Evolutionary conservation across 2,888 invertebrate species (phyloP).

Genomic region (Pristionchus exspectatus): DNA sequence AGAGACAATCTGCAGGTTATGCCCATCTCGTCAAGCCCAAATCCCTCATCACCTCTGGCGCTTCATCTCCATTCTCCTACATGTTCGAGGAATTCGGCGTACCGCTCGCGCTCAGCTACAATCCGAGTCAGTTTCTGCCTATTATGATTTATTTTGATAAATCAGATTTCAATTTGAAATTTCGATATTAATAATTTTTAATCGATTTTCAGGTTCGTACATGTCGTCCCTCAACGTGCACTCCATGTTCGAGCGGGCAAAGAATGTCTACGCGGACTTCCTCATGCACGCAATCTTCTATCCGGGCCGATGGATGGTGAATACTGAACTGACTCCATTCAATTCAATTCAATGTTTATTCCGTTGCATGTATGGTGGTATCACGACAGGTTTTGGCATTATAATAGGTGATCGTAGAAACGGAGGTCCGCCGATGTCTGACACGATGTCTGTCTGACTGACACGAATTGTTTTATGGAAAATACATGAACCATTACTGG

Average conservation of each 20-base stretch:
- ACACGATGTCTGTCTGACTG: too few relatives aligned
- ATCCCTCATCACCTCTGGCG: not conserved
- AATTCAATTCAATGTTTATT: too few relatives aligned
- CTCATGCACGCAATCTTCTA: slow-evolving; percentile 35
- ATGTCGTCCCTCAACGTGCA: slow-evolving; percentile 12
- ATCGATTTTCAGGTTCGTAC: not conserved
- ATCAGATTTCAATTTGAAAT: too few relatives aligned
- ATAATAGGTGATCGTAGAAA: too few relatives aligned
- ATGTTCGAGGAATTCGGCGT: slow-evolving; percentile 25
- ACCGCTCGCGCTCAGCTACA: slow-evolving; percentile 32
- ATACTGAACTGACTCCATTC: too few relatives aligned
- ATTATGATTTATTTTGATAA: not conserved
- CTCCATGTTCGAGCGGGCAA: not conserved
- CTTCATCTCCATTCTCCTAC: slow-evolving; percentile 1
- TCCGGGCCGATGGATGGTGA: slow-evolving; percentile 39
- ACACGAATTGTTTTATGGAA: too few relatives aligned
- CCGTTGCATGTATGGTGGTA: too few relatives aligned
- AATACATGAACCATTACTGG: too few relatives aligned
- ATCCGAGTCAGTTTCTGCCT: slow-evolving; percentile 15
- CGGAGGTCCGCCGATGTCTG: too few relatives aligned
- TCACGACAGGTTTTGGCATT: too few relatives aligned
- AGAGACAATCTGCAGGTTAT: not conserved
- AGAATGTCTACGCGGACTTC: slow-evolving; percentile 22
- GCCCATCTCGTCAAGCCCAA: slow-evolving; percentile 44
- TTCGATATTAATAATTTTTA: not conserved